These are phyloP conservation scores for Amblyopsis rosae DNA, from an alignment of 2,113 vertebrate species.

Conservation along the genomic window DNA sequence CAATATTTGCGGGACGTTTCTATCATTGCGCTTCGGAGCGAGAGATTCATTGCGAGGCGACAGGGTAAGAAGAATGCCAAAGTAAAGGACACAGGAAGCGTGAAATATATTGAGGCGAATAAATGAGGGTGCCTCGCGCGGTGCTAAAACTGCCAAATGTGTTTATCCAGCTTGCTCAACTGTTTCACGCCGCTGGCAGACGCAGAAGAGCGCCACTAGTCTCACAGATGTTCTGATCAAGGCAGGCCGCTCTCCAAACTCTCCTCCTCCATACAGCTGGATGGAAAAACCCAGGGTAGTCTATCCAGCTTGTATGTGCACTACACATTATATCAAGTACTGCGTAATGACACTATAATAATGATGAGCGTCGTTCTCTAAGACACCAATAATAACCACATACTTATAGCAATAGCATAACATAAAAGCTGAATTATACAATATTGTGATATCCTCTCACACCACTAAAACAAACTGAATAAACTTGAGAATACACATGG, in stretches of 20 bases:
- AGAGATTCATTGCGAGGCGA: slow-evolving; percentile 67
- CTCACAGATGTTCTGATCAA: slow-evolving; percentile 14
- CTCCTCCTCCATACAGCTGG: neutral
- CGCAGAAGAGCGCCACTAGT: slow-evolving; percentile 44
- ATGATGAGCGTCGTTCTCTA: too few species aligned
- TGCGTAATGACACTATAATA: too few species aligned
- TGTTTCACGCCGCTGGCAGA: slow-evolving; percentile 57
- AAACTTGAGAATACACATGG: neutral
- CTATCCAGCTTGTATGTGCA: too few species aligned
- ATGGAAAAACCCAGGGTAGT: too few species aligned
- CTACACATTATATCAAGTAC: too few species aligned
- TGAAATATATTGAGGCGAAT: slow-evolving; percentile 56
- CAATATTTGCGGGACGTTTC: slow-evolving; percentile 66
- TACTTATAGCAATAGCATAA: too few species aligned
- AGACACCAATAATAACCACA: too few species aligned
- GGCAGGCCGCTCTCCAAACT: slow-evolving; percentile 13
- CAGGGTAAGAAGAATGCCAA: slow-evolving; percentile 71
- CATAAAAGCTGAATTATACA: too few species aligned
- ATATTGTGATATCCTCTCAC: neutral
- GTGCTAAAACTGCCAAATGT: slow-evolving; percentile 62
- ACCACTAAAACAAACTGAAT: neutral
- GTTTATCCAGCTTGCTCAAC: slow-evolving; percentile 57
- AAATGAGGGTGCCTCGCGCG: slow-evolving; percentile 43
- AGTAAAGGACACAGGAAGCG: slow-evolving; percentile 65
- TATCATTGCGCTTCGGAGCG: slow-evolving; percentile 65